These are phyloP conservation scores for Tachina grossa DNA, from an alignment of 2,888 invertebrate genomes.

Conservation along the genomic window DNA sequence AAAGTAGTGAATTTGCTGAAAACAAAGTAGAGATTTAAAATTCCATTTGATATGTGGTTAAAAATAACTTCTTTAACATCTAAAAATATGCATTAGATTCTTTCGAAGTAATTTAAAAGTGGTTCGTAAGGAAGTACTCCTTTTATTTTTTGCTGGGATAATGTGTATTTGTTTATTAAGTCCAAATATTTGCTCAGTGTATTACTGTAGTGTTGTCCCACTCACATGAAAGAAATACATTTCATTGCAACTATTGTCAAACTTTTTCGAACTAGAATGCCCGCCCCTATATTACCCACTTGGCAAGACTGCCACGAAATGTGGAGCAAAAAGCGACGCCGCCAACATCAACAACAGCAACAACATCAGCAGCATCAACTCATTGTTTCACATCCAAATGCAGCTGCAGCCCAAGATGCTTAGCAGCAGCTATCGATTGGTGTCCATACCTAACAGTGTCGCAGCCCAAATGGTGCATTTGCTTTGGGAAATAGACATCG, in stretches of 20 bases:
- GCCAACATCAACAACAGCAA: slow-evolving; percentile 88
- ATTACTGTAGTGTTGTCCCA: background rate
- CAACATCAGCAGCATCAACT: slow-evolving; percentile 56
- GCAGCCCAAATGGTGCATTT: slow-evolving; percentile 49
- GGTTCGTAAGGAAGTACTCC: no score
- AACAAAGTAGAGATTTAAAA: no score
- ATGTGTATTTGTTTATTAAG: no score
- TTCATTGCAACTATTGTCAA: background rate
- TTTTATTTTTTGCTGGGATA: no score
- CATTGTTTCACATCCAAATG: slow-evolving; percentile 73
- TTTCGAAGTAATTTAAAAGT: no score
- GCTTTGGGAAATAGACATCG: slow-evolving; percentile 45
- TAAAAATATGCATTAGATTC: no score
- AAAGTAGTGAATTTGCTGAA: no score
- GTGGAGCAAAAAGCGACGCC: slow-evolving; percentile 98
- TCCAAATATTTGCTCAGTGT: slow-evolving; percentile 5
- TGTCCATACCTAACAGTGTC: slow-evolving; percentile 44
- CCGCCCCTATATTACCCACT: slow-evolving; percentile 92
- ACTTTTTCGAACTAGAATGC: slow-evolving; percentile 85
- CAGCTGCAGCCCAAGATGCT: slow-evolving; percentile 64
- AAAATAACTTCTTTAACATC: no score
- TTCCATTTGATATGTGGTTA: no score
- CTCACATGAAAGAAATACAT: background rate
- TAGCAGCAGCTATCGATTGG: slow-evolving; percentile 46
- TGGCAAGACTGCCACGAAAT: slow-evolving; percentile 99